Base-by-base conservation (phyloP, 2,888 invertebrate species). In the Diarsia rubi region DNA sequence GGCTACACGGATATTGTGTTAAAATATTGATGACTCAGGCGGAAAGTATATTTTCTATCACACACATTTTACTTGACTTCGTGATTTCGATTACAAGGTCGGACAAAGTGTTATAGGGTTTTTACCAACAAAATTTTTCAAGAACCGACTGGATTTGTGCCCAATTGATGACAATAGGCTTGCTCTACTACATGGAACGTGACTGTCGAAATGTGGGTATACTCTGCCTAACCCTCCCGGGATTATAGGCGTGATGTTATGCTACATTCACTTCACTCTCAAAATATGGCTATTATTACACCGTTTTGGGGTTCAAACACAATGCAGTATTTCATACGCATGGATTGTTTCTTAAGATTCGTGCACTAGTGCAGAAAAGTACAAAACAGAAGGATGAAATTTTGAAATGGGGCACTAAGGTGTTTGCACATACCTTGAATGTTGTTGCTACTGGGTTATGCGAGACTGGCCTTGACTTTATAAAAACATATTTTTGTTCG, bases 391-490 rank as follows among this genome's bases (percentile, higher is more conserved):
- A 42, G 16, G n/a, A 62, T 62, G 42, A 16, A n/a, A 42, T 16
- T 60, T n/a, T 3, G 42, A 24, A 8, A 42, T 3, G 21, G 62
- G n/a, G 31, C 62, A 62, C 3, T 42, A 42, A 62, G 42, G 62
- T 62, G 62, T 62, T 8, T 62, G 42, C 62, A 62, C 62, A 42
- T 62, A 62, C 62, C 62, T 62, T 62, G 16, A 62, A 62, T 62
- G 62, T 62, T 62, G 62, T 62, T 16, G 62, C 62, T 62, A 62
- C 63, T 24, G 44, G 63, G 63, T 64, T 64, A 64, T 64, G 42
- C 44, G 63, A 16, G 62, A 42, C 62, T 62, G 62, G 42, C 42
- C 62, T 62, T 62, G 42, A 62, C 62, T 62, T 62, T 62, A 62
- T n/a, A 62, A 42, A 62, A 62, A 62, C 62, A 62, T 42, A 62